These are phyloP conservation scores for Papilio aristodemus DNA, from an alignment of 1,140 invertebrate genomes.

Conservation along the genomic window DNA sequence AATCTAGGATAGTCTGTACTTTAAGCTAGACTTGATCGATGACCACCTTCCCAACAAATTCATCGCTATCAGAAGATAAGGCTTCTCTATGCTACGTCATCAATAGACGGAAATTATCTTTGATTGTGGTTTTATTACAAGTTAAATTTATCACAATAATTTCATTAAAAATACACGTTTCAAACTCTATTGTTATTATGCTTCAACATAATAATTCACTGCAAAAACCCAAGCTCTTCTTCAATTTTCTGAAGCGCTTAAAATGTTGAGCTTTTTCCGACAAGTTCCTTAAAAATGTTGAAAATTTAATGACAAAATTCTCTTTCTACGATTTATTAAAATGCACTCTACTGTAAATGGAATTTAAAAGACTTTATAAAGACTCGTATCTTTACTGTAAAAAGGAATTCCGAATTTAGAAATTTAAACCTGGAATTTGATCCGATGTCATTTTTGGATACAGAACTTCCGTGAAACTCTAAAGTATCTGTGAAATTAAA, in stretches of 20 bases:
- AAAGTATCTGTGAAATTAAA: no score
- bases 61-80: no score
- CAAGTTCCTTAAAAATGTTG: conserved; percentile 11
- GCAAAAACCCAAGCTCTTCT: neutral
- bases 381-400: conserved; percentile 3
- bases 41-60: no score
- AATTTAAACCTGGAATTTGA: conserved; percentile 1
- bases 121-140: neutral
- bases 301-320: conserved; percentile 19
- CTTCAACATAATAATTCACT: neutral
- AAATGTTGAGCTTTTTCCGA: neutral
- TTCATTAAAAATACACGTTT: neutral
- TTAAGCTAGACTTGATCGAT: no score
- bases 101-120: no score
- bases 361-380: conserved; percentile 17
- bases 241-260: neutral
- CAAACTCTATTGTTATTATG: neutral
- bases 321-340: conserved; percentile 16
- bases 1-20: no score
- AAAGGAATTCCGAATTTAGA: neutral
- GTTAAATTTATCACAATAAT: neutral
- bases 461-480: neutral
- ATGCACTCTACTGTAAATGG: conserved; percentile 10
- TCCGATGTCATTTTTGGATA: neutral
- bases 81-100: no score